Conservation (phyloP, 1,140 invertebrate species). For the Drosophila melanogaster region Release_6_plus_ISO1_MT NT_033777.3:11414001-11414500, state of each 20-base stretch:
- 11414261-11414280: conserved; percentile 88
- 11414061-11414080: not conserved
- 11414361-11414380: conserved; percentile 87
- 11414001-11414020: conserved; percentile 90
- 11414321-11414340: conserved; percentile 88
- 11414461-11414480: conserved; percentile 74
- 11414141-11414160: conserved; percentile 88
- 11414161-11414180: conserved; percentile 85
- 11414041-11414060: not conserved
- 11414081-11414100: conserved; percentile 86
- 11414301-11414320: conserved; percentile 75
- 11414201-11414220: conserved; percentile 91
- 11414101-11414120: conserved; percentile 87
- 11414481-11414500: conserved; percentile 86
- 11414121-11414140: conserved; percentile 88
- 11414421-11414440: conserved; percentile 72
- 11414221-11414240: conserved; percentile 88
- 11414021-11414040: conserved; percentile 87
- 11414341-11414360: conserved; percentile 89
- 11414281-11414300: conserved; percentile 88
- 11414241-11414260: conserved; percentile 87
- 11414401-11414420: conserved; percentile 72
- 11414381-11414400: conserved; percentile 76
- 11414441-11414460: conserved; percentile 74
- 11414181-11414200: conserved; percentile 88